Percentiles rank a stretch among this genome's conserved stretches.
phyloP scores from a whole-genome alignment of 2,797 vertebrate genomes.

The Enteromius viviparus region DNA sequence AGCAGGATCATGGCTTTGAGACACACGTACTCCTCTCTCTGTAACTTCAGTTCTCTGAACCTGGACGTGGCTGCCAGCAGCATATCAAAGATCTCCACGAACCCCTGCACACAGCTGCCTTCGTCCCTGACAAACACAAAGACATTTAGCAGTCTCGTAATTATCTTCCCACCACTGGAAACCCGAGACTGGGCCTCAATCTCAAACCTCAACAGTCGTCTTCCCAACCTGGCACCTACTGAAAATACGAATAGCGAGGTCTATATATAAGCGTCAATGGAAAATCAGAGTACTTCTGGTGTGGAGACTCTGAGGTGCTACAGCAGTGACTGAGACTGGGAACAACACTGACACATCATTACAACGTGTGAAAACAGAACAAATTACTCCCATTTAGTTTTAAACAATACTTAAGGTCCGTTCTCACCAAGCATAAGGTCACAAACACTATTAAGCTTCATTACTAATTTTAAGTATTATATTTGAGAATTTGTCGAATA shows the following conservation, averaged over 20 bases:
- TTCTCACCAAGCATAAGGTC: neutral
- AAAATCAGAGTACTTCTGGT: neutral
- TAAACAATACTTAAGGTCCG: neutral
- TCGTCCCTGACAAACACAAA: slow-evolving; percentile 84
- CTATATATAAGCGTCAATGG: neutral
- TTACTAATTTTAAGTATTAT: neutral
- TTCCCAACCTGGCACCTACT: neutral
- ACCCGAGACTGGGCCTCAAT: neutral
- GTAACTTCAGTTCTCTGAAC: slow-evolving; percentile 92
- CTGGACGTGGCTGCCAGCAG: slow-evolving; percentile 92
- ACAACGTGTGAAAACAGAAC: neutral
- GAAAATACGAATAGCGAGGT: neutral
- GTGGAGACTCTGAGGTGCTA: neutral
- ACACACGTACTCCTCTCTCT: slow-evolving; percentile 95
- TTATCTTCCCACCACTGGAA: neutral
- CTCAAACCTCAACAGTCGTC: neutral
- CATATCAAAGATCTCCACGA: slow-evolving; percentile 97
- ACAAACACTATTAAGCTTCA: neutral
- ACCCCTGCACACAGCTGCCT: slow-evolving; percentile 93
- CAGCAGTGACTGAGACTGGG: neutral
- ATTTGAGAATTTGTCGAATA: neutral
- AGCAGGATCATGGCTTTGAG: slow-evolving; percentile 99
- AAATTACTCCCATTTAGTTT: neutral
- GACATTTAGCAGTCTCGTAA: slow-evolving; percentile 43
- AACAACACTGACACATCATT: neutral